Evolutionary conservation across 2,797 vertebrate genomes (phyloP).

Genomic region (Miichthys miiuy): DNA sequence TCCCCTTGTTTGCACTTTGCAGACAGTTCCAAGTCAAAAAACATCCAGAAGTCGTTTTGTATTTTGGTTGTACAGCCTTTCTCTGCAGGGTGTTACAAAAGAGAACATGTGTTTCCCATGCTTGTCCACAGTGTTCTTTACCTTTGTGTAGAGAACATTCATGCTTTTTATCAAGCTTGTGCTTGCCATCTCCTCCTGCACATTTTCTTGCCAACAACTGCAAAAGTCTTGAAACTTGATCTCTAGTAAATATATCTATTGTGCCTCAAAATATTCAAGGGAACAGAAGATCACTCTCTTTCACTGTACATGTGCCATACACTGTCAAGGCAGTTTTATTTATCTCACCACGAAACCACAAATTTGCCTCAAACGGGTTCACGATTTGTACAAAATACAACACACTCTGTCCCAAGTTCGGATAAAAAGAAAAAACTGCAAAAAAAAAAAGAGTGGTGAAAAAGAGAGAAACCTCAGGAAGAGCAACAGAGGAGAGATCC

Average conservation of each 20-base stretch:
- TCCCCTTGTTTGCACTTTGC: rapidly evolving
- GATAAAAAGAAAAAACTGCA: not conserved
- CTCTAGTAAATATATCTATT: not conserved
- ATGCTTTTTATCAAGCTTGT: not conserved
- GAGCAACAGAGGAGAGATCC: not conserved
- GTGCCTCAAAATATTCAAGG: not conserved
- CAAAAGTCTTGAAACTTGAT: not conserved
- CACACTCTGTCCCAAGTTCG: not conserved
- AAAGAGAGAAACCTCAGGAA: not conserved
- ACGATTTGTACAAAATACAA: not conserved
- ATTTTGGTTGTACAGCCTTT: not conserved
- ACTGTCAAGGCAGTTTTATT: not conserved
- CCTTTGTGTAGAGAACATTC: slow-evolving; percentile 8
- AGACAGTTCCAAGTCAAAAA: not conserved
- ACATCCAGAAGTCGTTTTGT: not conserved
- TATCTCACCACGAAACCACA: not conserved
- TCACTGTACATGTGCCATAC: not conserved
- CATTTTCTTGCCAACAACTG: slow-evolving; percentile 12
- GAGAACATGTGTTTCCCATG: not conserved
- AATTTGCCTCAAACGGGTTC: not conserved
- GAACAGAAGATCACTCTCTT: not conserved
- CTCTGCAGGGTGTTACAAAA: not conserved
- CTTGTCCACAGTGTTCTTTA: not conserved
- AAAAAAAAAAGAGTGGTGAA: not conserved
- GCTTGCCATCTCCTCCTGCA: not conserved